A percentile compares a stretch with the other conserved stretches of the same genome.
Evolutionary conservation across 2,888 invertebrate species (phyloP).

Genomic region (Ochlodes sylvanus): DNA sequence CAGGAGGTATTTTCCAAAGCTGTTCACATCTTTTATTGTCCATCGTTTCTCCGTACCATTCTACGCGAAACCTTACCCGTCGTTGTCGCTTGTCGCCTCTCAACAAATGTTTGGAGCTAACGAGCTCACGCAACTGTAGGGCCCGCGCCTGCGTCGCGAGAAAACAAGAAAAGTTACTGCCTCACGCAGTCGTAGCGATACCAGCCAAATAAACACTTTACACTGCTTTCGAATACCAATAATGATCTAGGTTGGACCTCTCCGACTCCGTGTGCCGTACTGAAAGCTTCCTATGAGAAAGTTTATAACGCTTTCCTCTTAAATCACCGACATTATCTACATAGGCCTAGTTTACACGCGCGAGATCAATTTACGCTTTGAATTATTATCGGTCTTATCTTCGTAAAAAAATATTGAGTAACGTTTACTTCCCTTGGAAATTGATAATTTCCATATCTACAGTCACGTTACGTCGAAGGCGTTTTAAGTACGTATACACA

Average conservation of each 20-base stretch:
- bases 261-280: slow-evolving; percentile 49
- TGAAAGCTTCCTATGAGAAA: slow-evolving; percentile 60
- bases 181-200: slow-evolving; percentile 21
- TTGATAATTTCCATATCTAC: not conserved
- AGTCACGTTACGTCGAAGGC: too few species aligned
- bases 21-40: too few species aligned
- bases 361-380: slow-evolving; percentile 33
- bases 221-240: slow-evolving; percentile 59
- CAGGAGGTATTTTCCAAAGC: too few species aligned
- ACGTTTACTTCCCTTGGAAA: not conserved
- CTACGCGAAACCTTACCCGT: not conserved
- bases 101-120: slow-evolving; percentile 10
- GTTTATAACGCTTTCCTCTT: slow-evolving; percentile 54
- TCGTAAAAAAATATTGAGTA: not conserved
- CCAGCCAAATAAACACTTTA: slow-evolving; percentile 44
- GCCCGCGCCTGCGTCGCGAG: slow-evolving; percentile 14
- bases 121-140: slow-evolving; percentile 12
- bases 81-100: not conserved
- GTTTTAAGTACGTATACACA: too few species aligned
- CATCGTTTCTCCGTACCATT: not conserved
- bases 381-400: slow-evolving; percentile 12
- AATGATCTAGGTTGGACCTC: slow-evolving; percentile 49
- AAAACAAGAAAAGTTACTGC: slow-evolving; percentile 18
- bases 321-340: slow-evolving; percentile 46
- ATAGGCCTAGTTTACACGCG: slow-evolving; percentile 35